Base-by-base conservation (phyloP, 1,140 invertebrate species). In the Lepidurus apus region DNA sequence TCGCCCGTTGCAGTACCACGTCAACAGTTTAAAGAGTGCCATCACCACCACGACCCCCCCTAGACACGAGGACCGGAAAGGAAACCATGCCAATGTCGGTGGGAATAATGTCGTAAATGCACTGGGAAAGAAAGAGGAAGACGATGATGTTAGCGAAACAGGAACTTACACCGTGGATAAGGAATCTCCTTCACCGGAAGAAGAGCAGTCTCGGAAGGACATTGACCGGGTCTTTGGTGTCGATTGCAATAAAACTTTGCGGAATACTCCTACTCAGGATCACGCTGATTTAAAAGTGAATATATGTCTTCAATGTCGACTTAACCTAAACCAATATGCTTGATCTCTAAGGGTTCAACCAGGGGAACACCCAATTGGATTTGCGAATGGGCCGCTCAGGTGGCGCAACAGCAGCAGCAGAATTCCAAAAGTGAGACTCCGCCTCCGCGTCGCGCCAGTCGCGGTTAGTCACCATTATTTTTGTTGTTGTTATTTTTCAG, bases 151-250 rank as follows among this genome's bases (percentile, higher is more conserved):
- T 0, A 94, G 93, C 84, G 93, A 94, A 84, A 88, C 92, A 7
- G 94, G 94, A 43, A 96, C 94, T 1, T 96, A 96, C 81, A 96
- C 94, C 0, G 90, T 96, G 45, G 92, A 94, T 81, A 91, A 91
- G 77, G 92, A 94, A 81, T 91, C 90, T 84, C 81, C 81, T 43
- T 93, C 93, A 81, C 91, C 92, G 1, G 93, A 94, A 82, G 92
- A 93, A 82, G 92, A 94, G 80, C 91, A 93, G 86, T 93, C 93
- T 74, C 87, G 93, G 81, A 92, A 92, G 88, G 92, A 93, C 82
- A 96, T 96, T 81, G 94, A 95, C 82, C 89, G 89, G 81, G 89
- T 90, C 65, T 93, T 93, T 85, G 89, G 89, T 74, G 87, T 91
- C 17, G 85, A 87, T 74, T 81, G 85, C 79, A 81, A 87, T 42